Evolutionary conservation across 2,888 invertebrate genomes (phyloP), one percentile per base, ranked within the genome.

Genomic region (Leistus spinibarbis): DNA sequence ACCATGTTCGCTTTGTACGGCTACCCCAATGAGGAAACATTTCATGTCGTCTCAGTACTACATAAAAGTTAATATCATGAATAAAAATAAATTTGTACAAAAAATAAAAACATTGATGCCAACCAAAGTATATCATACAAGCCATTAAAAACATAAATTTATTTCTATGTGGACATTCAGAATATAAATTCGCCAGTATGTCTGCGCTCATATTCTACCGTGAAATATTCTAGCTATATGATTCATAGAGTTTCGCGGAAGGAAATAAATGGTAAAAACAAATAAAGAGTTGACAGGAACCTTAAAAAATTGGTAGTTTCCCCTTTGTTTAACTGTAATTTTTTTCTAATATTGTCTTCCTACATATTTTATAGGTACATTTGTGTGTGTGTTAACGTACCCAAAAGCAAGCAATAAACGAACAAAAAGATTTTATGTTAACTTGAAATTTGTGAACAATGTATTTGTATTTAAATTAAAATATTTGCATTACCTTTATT

Each of bases 101-200:
- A 24, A 24, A 24, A 7, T 4, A 40, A 40, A 40, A 40, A 13
- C 40, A 40, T 1, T 40, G 40, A 40, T 40, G 13, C 10, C 5
- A 40, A 40, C 13, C 40, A 40, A 40, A 53, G 54, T 54, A 54
- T 54, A 54, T 68, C 68, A 68, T 56, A 53, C 53, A 22, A 54
- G 23, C 68, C 54, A 56, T 68, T 54, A 68, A 68, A 53, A 54
- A 20, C 54, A 68, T 17, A 17, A 68, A 69, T 69, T 69, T 69
- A 69, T 69, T 69, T 69, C 69, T 20, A 69, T 69, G 69, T 69
- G 69, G 69, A 69, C 69, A 69, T 54, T 19, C 24, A 69, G 69
- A 69, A 69, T 60, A 69, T 69, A 69, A 69, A 69, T 69, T 40
- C 69, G 27, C 56, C 5, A 69, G 57, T 56, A 57, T 27, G 69